Conservation (phyloP, 2,888 invertebrate genomes). For the Augiades crinisus region DNA sequence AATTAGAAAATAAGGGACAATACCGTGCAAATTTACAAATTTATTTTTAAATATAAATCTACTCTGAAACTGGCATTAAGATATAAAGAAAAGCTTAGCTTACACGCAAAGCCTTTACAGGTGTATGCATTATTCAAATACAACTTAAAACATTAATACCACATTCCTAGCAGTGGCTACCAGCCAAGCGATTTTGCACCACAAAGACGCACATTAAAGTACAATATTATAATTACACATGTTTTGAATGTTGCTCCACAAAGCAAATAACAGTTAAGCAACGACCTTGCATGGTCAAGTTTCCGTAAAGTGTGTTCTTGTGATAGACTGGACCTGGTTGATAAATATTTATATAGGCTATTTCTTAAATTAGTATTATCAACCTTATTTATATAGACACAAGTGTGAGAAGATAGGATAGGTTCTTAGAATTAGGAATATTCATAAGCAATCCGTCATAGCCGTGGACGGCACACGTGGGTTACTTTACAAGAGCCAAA, state of each 20-base stretch:
- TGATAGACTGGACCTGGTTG: slow-evolving; percentile 42
- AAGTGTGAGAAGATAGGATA: slow-evolving; percentile 8
- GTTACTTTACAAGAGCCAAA: no score
- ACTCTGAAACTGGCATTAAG: not conserved
- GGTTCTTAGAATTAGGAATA: not conserved
- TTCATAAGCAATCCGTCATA: not conserved
- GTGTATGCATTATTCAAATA: slow-evolving; percentile 25
- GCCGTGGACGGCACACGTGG: no score
- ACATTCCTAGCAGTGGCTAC: slow-evolving; percentile 36
- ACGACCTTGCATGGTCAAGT: slow-evolving; percentile 71
- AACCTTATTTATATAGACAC: slow-evolving; percentile 13
- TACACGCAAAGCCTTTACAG: not conserved
- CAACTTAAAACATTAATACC: slow-evolving; percentile 34
- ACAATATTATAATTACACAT: slow-evolving; percentile 17
- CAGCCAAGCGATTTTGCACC: slow-evolving; percentile 23
- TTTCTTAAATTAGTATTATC: slow-evolving; percentile 12
- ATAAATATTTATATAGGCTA: slow-evolving; percentile 22
- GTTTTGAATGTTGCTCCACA: slow-evolving; percentile 47
- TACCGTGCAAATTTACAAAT: no score
- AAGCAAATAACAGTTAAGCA: slow-evolving; percentile 53
- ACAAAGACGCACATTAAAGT: slow-evolving; percentile 23
- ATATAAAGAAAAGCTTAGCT: slow-evolving; percentile 7
- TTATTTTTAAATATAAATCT: no score
- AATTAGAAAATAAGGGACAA: no score
- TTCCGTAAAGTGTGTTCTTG: slow-evolving; percentile 60